Percentiles rank a stretch among this genome's conserved stretches.
Evolutionary conservation across 1,140 invertebrate species (phyloP).

Genomic region (Drosophila rhopaloa): DNA sequence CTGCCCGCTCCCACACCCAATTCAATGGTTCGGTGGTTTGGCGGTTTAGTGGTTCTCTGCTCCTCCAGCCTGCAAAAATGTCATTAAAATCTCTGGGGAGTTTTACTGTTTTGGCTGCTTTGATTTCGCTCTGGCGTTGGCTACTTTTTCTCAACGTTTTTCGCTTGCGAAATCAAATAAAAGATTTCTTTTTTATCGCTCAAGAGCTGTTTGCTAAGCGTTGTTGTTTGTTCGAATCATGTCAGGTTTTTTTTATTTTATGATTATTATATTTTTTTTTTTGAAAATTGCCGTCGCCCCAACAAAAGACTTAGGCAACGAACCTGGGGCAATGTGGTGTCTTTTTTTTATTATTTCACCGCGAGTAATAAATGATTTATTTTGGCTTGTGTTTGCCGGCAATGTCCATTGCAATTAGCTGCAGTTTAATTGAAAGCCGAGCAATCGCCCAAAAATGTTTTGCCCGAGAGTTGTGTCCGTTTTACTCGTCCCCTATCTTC

Average conservation of each 20-base stretch:
- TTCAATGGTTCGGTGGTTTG: constrained; percentile 5
- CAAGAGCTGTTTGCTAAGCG: constrained; percentile 41
- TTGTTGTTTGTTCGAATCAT: constrained; percentile 37
- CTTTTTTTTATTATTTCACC: constrained; percentile 3
- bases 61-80: constrained; percentile 72
- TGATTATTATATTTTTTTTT: constrained; percentile 73
- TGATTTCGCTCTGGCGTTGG: constrained; percentile 58
- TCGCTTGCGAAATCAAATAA: constrained; percentile 73
- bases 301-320: constrained; percentile 77
- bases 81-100: constrained; percentile 83
- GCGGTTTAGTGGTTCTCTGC: constrained; percentile 22
- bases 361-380: constrained; percentile 62
- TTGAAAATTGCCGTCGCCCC: constrained; percentile 66
- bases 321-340: constrained; percentile 34
- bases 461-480: constrained; percentile 59
- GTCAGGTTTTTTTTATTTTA: constrained; percentile 77
- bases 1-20: constrained; percentile 33
- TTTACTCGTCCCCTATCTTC: constrained; percentile 54
- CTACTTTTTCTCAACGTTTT: constrained; percentile 76
- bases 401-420: constrained; percentile 78
- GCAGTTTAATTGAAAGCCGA: constrained; percentile 70
- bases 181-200: constrained; percentile 81
- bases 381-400: constrained; percentile 53
- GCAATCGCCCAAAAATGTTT: constrained; percentile 52
- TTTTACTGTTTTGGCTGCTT: constrained; percentile 70